phyloP scores from a whole-genome alignment of 2,888 invertebrate species.

The Notodonta dromedarius region DNA sequence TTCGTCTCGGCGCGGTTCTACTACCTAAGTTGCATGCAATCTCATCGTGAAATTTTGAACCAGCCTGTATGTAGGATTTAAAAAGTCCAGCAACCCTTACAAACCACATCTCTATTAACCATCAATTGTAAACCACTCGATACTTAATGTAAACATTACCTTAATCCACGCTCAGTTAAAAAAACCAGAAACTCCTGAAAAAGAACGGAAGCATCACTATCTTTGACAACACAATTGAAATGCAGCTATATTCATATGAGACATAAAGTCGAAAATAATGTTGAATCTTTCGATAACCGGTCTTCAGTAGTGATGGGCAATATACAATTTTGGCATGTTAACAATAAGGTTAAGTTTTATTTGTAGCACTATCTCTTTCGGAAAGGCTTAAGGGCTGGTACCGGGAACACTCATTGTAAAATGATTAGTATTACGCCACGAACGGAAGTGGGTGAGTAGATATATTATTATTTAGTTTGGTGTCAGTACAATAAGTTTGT shows the following conservation, averaged over 20 bases:
- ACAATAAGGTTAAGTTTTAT: conserved; percentile 4
- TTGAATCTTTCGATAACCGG: not conserved
- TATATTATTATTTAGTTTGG: conserved; percentile 49
- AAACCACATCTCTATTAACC: conserved; percentile 22
- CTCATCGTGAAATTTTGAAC: not conserved
- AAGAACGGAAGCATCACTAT: conserved; percentile 45
- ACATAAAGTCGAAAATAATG: not conserved
- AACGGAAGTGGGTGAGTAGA: conserved; percentile 66
- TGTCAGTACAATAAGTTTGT: conserved; percentile 59
- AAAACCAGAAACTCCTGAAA: conserved; percentile 31
- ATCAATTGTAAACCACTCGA: conserved; percentile 53
- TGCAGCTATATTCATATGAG: accelerated
- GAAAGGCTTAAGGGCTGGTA: conserved; percentile 48
- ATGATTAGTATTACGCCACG: conserved; percentile 60
- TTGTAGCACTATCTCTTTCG: conserved; percentile 18
- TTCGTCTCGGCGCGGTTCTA: too few species aligned
- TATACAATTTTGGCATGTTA: not conserved
- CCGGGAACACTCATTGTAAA: conserved; percentile 61
- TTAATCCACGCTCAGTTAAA: conserved; percentile 45
- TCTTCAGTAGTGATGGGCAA: conserved; percentile 7
- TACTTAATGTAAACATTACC: conserved; percentile 52
- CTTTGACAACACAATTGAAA: conserved; percentile 17
- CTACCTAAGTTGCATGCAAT: too few species aligned
- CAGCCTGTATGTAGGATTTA: conserved; percentile 12
- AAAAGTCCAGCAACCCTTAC: conserved; percentile 15